Conservation (phyloP, 92 coral and sea anemone genomes). For the Bergia puertoricense region DNA sequence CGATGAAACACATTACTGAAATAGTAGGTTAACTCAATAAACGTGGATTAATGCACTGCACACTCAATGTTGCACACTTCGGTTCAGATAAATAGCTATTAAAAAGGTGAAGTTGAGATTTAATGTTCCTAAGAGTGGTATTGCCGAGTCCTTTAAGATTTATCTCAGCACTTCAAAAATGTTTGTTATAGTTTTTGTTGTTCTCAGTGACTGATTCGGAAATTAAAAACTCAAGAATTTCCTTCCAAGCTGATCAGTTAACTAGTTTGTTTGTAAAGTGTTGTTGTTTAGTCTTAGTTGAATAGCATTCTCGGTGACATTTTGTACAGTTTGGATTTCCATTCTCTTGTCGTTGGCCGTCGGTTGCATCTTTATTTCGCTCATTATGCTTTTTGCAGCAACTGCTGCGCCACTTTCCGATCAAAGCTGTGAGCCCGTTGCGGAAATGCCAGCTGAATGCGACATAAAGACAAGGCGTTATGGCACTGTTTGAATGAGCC, state of each 20-base stretch:
- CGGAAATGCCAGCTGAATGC: constrained; percentile 68
- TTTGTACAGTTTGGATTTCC: not conserved
- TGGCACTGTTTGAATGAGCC: constrained; percentile 73
- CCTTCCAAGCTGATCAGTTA: not conserved
- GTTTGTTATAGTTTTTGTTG: not conserved
- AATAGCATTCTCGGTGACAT: not conserved
- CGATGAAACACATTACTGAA: no score
- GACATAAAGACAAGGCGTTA: constrained; percentile 68
- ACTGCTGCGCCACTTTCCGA: not conserved
- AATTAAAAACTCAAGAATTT: no score
- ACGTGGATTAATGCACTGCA: no score
- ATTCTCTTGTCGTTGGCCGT: not conserved
- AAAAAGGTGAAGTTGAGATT: no score
- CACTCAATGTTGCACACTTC: no score
- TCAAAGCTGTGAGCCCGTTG: constrained; percentile 42
- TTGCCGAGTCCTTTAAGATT: not conserved
- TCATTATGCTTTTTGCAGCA: not conserved
- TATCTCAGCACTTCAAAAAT: not conserved
- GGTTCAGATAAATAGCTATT: not conserved
- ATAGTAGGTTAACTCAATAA: no score
- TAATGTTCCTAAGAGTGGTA: no score
- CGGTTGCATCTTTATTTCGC: not conserved
- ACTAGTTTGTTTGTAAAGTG: not conserved
- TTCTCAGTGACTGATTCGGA: not conserved
- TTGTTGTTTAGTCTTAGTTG: not conserved